These are phyloP conservation scores for Syrrhaptes paradoxus DNA, from an alignment of 2,113 vertebrate genomes.

Conservation along the genomic window DNA sequence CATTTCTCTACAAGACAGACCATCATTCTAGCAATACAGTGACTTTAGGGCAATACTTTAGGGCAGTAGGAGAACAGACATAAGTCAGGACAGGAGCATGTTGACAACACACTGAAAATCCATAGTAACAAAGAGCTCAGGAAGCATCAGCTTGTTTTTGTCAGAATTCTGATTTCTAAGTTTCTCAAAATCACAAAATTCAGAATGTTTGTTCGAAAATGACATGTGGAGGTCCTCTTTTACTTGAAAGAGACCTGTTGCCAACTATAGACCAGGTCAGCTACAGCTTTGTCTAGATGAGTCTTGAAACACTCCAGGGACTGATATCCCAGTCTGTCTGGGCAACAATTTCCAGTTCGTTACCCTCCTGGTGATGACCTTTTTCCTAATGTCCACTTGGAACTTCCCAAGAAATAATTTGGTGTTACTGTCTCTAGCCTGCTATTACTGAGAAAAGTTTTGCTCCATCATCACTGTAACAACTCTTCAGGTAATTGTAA, in stretches of 20 bases:
- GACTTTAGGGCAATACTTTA: not conserved
- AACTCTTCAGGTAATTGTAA: not conserved
- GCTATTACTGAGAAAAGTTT: not conserved
- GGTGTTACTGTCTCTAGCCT: not conserved
- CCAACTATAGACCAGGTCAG: fast-evolving
- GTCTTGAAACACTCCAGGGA: not conserved
- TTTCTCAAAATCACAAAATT: not conserved
- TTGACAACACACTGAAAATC: not conserved
- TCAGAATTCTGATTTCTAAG: not conserved
- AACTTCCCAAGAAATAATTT: not conserved
- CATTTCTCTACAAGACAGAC: not conserved
- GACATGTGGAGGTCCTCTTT: not conserved
- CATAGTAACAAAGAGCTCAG: not conserved
- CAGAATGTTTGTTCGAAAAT: not conserved
- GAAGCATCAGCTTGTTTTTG: not conserved
- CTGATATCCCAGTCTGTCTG: not conserved
- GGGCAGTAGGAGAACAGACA: not conserved
- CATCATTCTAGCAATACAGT: not conserved
- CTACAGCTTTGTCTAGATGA: not conserved
- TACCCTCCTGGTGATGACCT: not conserved
- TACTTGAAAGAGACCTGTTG: not conserved
- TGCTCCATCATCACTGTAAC: not conserved
- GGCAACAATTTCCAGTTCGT: not conserved
- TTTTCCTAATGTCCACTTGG: not conserved
- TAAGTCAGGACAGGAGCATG: not conserved